These are phyloP conservation scores for Chrysolina americana DNA, from an alignment of 2,888 invertebrate genomes.

Conservation along the genomic window DNA sequence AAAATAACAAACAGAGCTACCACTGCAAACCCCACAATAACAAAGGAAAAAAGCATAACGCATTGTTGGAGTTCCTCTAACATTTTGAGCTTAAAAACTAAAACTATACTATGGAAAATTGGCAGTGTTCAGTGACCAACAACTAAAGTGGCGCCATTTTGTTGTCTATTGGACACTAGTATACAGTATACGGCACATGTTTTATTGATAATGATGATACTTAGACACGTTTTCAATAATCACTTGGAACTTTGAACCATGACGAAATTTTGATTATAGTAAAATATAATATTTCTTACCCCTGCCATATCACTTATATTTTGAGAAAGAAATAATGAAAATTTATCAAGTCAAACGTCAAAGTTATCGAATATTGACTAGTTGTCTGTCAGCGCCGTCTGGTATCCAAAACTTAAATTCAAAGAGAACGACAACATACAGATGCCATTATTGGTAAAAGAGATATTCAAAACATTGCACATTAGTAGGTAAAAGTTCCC, in stretches of 20 bases:
- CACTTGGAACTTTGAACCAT: not conserved
- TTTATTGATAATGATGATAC: not conserved
- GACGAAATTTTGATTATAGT: not conserved
- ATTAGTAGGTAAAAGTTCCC: no score
- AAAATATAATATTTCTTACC: not conserved
- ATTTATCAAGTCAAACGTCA: no score
- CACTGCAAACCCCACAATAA: not conserved
- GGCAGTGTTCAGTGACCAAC: conserved; percentile 45
- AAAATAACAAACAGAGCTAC: not conserved
- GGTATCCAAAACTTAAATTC: no score
- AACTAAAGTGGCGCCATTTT: conserved; percentile 53
- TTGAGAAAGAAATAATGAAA: no score
- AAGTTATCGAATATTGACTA: no score
- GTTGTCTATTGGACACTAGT: conserved; percentile 9
- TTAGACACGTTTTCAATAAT: not conserved
- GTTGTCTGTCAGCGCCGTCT: no score
- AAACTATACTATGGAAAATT: conserved; percentile 39
- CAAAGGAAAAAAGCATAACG: no score
- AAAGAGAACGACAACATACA: no score
- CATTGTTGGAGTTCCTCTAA: no score
- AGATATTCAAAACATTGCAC: no score
- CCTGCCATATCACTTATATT: not conserved
- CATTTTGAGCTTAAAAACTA: not conserved
- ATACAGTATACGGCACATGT: no score
- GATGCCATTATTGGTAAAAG: no score